Conservation (phyloP, 2,888 invertebrate genomes). For the Abrostola triplasia region DNA sequence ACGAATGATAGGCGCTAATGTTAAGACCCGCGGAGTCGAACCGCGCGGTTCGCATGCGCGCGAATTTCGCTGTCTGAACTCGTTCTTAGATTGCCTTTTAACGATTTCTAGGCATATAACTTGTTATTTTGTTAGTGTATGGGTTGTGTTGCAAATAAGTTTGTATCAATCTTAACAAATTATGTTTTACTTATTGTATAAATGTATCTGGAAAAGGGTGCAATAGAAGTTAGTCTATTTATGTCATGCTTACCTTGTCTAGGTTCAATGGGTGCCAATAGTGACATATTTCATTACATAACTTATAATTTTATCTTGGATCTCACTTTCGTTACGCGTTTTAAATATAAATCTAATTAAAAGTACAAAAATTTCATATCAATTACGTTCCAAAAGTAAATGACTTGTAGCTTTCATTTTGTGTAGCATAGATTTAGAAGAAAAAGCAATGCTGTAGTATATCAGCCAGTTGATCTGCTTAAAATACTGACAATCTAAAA, state of each 20-base stretch:
- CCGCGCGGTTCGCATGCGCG: conserved; percentile 13
- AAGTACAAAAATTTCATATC: conserved; percentile 45
- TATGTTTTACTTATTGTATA: background rate
- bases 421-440: conserved; percentile 35
- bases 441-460: conserved; percentile 20
- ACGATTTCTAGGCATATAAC: no score
- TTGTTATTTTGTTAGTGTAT: no score
- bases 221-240: background rate
- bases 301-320: conserved; percentile 32
- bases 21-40: conserved; percentile 10
- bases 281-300: conserved; percentile 60
- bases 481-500: conserved; percentile 14
- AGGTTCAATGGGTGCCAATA: conserved; percentile 50
- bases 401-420: conserved; percentile 36
- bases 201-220: background rate
- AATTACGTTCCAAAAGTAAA: conserved; percentile 51
- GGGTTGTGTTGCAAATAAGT: no score
- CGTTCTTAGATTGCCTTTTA: conserved; percentile 29
- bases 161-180: no score
- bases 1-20: conserved; percentile 15
- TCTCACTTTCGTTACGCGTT: conserved; percentile 19
- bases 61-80: conserved; percentile 17
- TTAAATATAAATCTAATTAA: conserved; percentile 12
- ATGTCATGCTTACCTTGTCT: conserved; percentile 48
- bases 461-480: conserved; percentile 41